phyloP scores from a whole-genome alignment of 2,888 invertebrate species.

The Phyllotreta cruciferae region DNA sequence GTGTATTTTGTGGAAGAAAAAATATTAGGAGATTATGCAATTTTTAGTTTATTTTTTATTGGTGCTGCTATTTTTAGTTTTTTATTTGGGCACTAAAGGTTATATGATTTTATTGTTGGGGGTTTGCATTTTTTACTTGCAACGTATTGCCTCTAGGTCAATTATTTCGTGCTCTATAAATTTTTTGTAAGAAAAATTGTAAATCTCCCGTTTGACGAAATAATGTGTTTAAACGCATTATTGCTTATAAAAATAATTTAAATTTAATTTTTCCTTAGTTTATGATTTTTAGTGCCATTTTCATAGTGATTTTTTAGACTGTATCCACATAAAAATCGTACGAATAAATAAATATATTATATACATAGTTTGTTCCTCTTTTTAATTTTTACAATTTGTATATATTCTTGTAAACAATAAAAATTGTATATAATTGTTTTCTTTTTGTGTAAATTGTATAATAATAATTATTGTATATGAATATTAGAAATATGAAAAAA shows the following conservation, averaged over 20 bases:
- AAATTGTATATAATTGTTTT: slow-evolving; percentile 41
- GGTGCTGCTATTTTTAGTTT: slow-evolving; percentile 41
- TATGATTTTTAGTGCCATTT: slow-evolving; percentile 36
- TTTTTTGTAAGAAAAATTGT: neutral
- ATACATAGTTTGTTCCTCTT: slow-evolving; percentile 42
- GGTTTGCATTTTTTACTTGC: too few relatives aligned
- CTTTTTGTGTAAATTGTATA: slow-evolving; percentile 45
- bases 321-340: slow-evolving; percentile 35
- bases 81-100: slow-evolving; percentile 32
- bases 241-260: slow-evolving; percentile 5
- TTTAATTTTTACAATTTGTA: slow-evolving; percentile 38
- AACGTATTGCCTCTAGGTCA: too few relatives aligned
- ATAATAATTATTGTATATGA: slow-evolving; percentile 36
- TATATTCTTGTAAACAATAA: slow-evolving; percentile 41
- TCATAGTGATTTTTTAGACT: slow-evolving; percentile 42
- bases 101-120: slow-evolving; percentile 18
- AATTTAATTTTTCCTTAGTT: slow-evolving; percentile 7
- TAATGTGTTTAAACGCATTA: too few relatives aligned
- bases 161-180: neutral
- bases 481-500: slow-evolving; percentile 37
- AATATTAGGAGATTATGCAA: slow-evolving; percentile 29
- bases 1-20: slow-evolving; percentile 36
- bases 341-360: slow-evolving; percentile 19
- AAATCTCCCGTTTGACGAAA: neutral
- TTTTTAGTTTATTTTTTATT: slow-evolving; percentile 39